Conservation (phyloP, 2,113 vertebrate genomes). For the Thymallus thymallus region DNA sequence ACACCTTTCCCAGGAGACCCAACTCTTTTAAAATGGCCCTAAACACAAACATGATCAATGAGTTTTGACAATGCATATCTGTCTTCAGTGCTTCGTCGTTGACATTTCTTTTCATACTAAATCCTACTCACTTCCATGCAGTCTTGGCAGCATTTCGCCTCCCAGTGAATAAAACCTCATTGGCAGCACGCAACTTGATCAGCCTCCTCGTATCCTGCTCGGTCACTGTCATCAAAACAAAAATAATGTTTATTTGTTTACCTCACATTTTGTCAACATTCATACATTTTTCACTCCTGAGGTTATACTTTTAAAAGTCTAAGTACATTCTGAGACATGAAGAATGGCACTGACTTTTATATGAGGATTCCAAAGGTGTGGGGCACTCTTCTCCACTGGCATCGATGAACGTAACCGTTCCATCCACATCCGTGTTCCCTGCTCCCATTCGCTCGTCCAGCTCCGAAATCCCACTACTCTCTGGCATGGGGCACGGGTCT, state of each 20-base stretch:
- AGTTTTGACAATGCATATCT: not conserved
- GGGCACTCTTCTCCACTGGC: constrained; percentile 69
- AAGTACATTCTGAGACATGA: not conserved
- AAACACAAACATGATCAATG: not conserved
- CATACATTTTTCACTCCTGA: too few relatives aligned
- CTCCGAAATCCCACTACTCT: constrained; percentile 57
- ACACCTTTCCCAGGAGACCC: constrained; percentile 69
- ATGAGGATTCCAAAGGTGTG: constrained; percentile 54
- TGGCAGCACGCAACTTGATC: constrained; percentile 71
- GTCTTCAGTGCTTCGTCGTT: too few relatives aligned
- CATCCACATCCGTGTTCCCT: constrained; percentile 32
- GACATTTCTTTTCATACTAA: too few relatives aligned
- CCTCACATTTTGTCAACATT: too few relatives aligned
- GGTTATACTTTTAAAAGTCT: too few relatives aligned
- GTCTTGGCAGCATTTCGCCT: constrained; percentile 75
- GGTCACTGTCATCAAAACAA: constrained; percentile 53
- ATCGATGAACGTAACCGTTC: constrained; percentile 63
- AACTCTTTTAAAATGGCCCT: constrained; percentile 75
- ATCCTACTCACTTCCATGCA: constrained; percentile 68
- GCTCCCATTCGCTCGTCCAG: constrained; percentile 51
- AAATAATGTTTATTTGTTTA: not conserved
- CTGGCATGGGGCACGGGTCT: constrained; percentile 38
- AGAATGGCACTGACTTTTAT: constrained; percentile 54
- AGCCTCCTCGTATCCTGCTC: constrained; percentile 74
- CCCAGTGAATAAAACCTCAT: constrained; percentile 70